These are phyloP conservation scores for Drosophila rellima DNA, from an alignment of 2,888 invertebrate genomes.

Conservation along the genomic window DNA sequence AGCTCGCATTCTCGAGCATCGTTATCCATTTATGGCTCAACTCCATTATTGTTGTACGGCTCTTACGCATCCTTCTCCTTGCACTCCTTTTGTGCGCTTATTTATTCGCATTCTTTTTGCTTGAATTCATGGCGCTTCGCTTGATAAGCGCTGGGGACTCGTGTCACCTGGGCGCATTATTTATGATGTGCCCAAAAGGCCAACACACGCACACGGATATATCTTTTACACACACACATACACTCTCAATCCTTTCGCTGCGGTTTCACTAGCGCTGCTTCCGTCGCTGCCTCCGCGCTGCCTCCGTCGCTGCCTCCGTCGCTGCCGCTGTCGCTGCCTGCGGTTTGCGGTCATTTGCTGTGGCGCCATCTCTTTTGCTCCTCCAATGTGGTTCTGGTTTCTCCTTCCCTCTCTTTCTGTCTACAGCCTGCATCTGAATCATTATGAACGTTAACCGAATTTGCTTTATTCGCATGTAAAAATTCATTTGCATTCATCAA, in stretches of 20 bases:
- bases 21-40: constrained; percentile 37
- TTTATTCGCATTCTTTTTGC: constrained; percentile 45
- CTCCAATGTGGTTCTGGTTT: not conserved
- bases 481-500: constrained; percentile 75
- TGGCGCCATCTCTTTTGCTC: constrained; percentile 40
- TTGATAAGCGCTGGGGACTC: constrained; percentile 56
- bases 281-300: constrained; percentile 20
- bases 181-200: constrained; percentile 62
- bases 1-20: not conserved
- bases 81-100: constrained; percentile 13
- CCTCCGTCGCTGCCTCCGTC: constrained; percentile 1
- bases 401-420: not conserved
- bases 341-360: constrained; percentile 62
- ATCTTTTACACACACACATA: constrained; percentile 15
- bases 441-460: constrained; percentile 59
- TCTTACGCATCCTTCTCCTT: constrained; percentile 15
- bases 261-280: constrained; percentile 49
- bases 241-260: constrained; percentile 68
- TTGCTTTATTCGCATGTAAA: constrained; percentile 31
- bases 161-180: constrained; percentile 63
- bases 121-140: constrained; percentile 43
- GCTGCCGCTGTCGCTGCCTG: constrained; percentile 41
- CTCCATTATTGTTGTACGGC: constrained; percentile 43
- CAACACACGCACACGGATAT: constrained; percentile 20
- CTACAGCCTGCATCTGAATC: constrained; percentile 44